Percentiles rank a stretch among this genome's conserved stretches.
phyloP scores from a whole-genome alignment of 1,140 invertebrate genomes.

The Cryptotermes secundus region DNA sequence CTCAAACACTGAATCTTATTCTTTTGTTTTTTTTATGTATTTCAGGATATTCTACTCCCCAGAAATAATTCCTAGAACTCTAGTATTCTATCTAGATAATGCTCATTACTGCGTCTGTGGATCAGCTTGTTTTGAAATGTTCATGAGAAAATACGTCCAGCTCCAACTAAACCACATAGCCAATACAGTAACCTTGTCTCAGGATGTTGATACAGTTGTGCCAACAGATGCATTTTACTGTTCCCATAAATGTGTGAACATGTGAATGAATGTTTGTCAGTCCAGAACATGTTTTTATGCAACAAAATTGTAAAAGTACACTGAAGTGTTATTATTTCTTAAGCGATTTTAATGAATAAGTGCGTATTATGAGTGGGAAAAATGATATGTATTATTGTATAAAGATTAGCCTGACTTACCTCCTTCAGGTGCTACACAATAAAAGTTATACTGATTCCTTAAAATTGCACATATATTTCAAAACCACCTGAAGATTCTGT shows the following conservation, averaged over 20 bases:
- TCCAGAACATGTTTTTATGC: too few relatives aligned
- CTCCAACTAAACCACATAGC: background rate
- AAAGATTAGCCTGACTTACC: too few relatives aligned
- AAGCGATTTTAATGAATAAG: too few relatives aligned
- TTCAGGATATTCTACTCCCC: conserved; percentile 54
- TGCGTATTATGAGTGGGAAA: too few relatives aligned
- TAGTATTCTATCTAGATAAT: conserved; percentile 60
- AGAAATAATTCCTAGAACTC: conserved; percentile 57
- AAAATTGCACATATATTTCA: too few relatives aligned
- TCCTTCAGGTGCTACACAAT: too few relatives aligned
- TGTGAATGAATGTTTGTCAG: background rate
- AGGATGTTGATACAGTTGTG: background rate
- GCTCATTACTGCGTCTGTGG: conserved; percentile 63
- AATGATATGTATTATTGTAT: too few relatives aligned
- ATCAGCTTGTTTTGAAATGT: conserved; percentile 53
- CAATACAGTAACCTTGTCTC: background rate
- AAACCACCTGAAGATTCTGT: too few relatives aligned
- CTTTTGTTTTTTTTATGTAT: conserved; percentile 42
- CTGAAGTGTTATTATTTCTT: too few relatives aligned
- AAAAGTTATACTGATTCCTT: too few relatives aligned
- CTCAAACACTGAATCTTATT: background rate
- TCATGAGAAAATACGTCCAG: background rate
- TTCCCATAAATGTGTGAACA: background rate
- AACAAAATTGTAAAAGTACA: too few relatives aligned
- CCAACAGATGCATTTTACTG: background rate